phyloP scores from a whole-genome alignment of 1,140 invertebrate genomes.

The Anastatus disparis region DNA sequence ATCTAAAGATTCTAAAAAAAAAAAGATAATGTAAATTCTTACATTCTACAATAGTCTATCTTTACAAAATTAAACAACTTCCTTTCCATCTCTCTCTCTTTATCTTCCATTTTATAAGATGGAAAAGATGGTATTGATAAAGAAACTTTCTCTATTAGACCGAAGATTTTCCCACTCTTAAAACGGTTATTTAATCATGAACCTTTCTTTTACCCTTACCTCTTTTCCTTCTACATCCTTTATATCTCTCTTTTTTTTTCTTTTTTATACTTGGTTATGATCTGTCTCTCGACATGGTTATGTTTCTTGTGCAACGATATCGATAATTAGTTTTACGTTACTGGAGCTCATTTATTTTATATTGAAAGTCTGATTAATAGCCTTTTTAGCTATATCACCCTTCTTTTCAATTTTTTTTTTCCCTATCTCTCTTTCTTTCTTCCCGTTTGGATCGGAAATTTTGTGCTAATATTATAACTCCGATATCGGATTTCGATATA shows the following conservation, averaged over 20 bases:
- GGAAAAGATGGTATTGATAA: neutral
- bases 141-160: conserved; percentile 29
- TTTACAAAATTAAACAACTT: conserved; percentile 36
- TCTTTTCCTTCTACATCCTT: neutral
- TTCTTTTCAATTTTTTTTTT: no score
- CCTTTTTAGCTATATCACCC: no score
- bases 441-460: conserved; percentile 6
- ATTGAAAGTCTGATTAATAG: conserved; percentile 19
- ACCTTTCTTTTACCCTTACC: neutral
- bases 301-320: neutral
- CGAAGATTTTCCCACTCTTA: conserved; percentile 19
- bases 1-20: no score
- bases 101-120: no score
- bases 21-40: neutral
- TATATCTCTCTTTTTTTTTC: neutral
- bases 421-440: neutral
- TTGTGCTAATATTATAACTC: conserved; percentile 17
- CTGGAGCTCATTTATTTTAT: conserved; percentile 20
- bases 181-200: conserved; percentile 39
- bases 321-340: conserved; percentile 32
- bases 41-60: neutral
- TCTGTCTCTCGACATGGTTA: neutral
- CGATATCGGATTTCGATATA: neutral
- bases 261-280: neutral
- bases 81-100: neutral